Evolutionary conservation across 1,140 invertebrate genomes (phyloP), one percentile per base, ranked within the genome.

Genomic region (Leptestheria dahalacensis): DNA sequence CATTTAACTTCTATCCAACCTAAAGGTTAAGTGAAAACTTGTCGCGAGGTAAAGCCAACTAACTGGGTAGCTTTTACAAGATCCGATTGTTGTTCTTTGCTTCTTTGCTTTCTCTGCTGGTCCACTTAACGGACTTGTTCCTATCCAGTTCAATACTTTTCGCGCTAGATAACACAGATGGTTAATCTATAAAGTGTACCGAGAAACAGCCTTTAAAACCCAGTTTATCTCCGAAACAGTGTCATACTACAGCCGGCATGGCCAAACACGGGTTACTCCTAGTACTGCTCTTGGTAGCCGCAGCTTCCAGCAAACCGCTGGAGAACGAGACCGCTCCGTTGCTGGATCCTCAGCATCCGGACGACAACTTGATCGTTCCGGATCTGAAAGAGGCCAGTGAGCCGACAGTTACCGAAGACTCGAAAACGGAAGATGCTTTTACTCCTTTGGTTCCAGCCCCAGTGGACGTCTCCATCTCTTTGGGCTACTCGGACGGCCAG

Each of bases 331-430:
- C 23, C 25, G 18, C 20, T 23, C 18, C 48, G n/a, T n/a, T 10
- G n/a, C 23, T 15, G 53, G 33, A 20, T 20, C 28, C 26, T 55
- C 58, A 29, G 48, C 23, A 60, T 53, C 58, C 58, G 11, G 58
- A 60, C 26, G 58, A 60, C 58, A 60, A 60, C 46, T 49, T 60
- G 4, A 41, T 60, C 24, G 25, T 33, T 28, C 33, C 58, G 12
- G 53, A 56, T 10, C 23, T 15, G 53, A 29, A n/a, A 29, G n/a
- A 23, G 12, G 24, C 21, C 48, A 60, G 48, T 48, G 29, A 3
- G 4, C 29, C 29, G 10, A 48, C 56, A 15, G 28, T 25, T 59
- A 52, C 46, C 29, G 48, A 48, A 25, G 48, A 25, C 28, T 29
- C 9, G 26, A 49, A 33, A 24, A 11, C 50, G 29, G 47, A 9